A percentile compares a stretch with the other conserved stretches of the same genome.
phyloP scores from a whole-genome alignment of 1,140 invertebrate genomes.

The Stegodyphus dumicola region DNA sequence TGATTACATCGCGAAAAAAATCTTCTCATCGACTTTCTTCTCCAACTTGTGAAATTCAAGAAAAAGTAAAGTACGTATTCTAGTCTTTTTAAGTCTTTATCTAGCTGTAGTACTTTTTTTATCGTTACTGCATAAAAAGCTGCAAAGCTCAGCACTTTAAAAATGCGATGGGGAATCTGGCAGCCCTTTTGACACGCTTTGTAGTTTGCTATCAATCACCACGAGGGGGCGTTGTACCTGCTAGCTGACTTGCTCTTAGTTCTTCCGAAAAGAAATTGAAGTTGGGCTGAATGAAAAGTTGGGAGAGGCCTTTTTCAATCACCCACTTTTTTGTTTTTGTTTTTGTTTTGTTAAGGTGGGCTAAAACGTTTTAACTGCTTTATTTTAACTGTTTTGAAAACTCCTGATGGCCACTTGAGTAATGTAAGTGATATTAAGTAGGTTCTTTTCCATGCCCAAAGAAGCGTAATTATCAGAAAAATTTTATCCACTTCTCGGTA shows the following conservation, averaged over 20 bases:
- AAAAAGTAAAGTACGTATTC: constrained; percentile 42
- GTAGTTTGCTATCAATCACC: constrained; percentile 60
- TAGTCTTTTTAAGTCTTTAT: constrained; percentile 52
- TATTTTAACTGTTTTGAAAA: too few species aligned
- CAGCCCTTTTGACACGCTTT: constrained; percentile 42
- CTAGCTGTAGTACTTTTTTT: constrained; percentile 5
- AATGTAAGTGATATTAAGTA: background rate
- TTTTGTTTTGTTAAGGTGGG: background rate
- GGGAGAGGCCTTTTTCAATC: constrained; percentile 7
- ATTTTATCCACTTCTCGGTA: background rate
- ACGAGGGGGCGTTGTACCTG: constrained; percentile 35
- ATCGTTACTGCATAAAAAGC: constrained; percentile 28
- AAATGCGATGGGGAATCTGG: constrained; percentile 28
- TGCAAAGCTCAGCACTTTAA: constrained; percentile 48
- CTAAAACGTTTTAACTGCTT: too few species aligned
- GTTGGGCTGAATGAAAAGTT: background rate
- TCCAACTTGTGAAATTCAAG: background rate
- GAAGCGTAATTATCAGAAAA: background rate
- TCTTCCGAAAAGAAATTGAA: background rate
- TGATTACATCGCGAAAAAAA: constrained; percentile 41
- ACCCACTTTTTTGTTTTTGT: background rate
- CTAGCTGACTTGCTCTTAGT: background rate
- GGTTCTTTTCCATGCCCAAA: background rate
- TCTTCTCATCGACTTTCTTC: constrained; percentile 39
- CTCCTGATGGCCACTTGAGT: too few species aligned